Base-by-base conservation (phyloP, 2,888 invertebrate species). In the Acleris laterana region DNA sequence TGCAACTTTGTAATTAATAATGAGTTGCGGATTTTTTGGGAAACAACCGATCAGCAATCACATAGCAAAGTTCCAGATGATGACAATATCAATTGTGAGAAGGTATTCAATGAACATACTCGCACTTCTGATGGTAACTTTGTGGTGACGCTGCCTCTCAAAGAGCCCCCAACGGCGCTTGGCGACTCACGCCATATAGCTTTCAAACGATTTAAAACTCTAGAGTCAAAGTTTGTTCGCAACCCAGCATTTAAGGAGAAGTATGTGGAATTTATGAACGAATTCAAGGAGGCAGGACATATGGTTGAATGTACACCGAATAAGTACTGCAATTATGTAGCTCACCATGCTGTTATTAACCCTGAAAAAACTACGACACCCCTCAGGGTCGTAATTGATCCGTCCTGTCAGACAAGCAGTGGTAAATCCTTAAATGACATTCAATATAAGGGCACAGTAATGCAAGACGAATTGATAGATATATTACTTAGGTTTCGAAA, bases 101-200 rank as follows among this genome's bases (percentile, higher is more conserved):
- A 42, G 4, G 13, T 42, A 16, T 42, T 42, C 16, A 13, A 16
- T 16, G 16, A 16, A 2, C 42, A 42, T 4, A 4, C 13, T 11
- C 2, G 42, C 1, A 42, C 42, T 16, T 13, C 42, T 42, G 42
- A 42, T 42, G 28, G 28, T 28, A 7, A 28, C 7, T 28, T 28
- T 9, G 28, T 28, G 28, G 28, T 28, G 28, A 28, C 16, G 1
- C 3, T 42, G 3, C 42, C 42, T 16, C 42, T 42, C 7, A 42
- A 4, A 13, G 13, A 13, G 13, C 4, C 13, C 7, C 13, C 3
- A 4, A 16, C 42, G 3, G 11, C 2, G 2, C 16, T n/a, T 4
- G n/a, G n/a, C n/a, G 5, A 44, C 1, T 44, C n/a, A 1, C 4
- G n/a, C 0, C 0, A 16, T 0, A n/a, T n/a, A 1, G 44, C 5